These are phyloP conservation scores for Oostethus manadensis DNA, from an alignment of 2,113 vertebrate species.

Conservation along the genomic window DNA sequence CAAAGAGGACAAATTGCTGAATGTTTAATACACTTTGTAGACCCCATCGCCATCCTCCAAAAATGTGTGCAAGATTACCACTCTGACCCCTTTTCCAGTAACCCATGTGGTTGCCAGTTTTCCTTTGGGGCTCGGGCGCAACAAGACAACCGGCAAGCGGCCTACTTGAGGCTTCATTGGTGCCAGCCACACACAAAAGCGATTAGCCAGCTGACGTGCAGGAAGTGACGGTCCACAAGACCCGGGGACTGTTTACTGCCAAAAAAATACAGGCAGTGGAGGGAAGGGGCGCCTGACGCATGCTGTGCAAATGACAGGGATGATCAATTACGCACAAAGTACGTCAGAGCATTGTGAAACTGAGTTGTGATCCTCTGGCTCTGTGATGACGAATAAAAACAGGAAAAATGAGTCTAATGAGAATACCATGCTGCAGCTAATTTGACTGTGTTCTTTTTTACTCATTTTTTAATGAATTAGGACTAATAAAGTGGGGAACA, in stretches of 20 bases:
- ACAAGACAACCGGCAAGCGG: conserved; percentile 49
- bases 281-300: conserved; percentile 34
- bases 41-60: not conserved
- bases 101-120: conserved; percentile 42
- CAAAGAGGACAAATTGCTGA: not conserved
- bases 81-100: conserved; percentile 35
- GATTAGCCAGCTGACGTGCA: conserved; percentile 53
- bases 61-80: conserved; percentile 17
- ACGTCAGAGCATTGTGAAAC: conserved; percentile 42
- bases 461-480: too few species aligned
- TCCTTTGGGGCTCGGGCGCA: conserved; percentile 25
- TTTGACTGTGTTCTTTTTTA: too few species aligned
- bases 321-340: conserved; percentile 44
- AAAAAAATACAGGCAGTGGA: conserved; percentile 35
- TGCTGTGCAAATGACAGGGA: conserved; percentile 57
- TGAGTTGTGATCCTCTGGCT: not conserved
- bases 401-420: too few species aligned
- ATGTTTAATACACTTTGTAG: not conserved
- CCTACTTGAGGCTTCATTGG: conserved; percentile 53
- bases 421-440: too few species aligned
- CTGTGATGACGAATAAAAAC: too few species aligned
- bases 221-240: conserved; percentile 56
- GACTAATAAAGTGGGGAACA: too few species aligned
- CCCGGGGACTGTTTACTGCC: conserved; percentile 56
- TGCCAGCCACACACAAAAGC: conserved; percentile 58